Evolutionary conservation across 2,888 invertebrate species (phyloP), one percentile per base, ranked within the genome.

Genomic region (Amiota communis): DNA sequence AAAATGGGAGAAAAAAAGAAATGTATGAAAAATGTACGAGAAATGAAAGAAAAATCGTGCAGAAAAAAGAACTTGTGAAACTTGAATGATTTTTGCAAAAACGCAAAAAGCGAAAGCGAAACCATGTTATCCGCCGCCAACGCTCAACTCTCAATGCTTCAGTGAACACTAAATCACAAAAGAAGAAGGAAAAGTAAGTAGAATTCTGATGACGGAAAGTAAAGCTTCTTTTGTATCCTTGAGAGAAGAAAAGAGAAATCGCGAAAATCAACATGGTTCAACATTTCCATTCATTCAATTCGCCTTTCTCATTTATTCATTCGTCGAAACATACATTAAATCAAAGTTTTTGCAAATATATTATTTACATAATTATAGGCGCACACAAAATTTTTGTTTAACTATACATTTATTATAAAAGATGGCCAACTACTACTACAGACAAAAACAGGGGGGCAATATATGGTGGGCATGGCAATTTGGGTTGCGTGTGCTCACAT

Each of bases 321-420:
- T 59, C 20, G 20, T 36, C 36, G 36, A 36, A 59, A 11, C 59
- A 59, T 59, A n/a, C n/a, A n/a, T n/a, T n/a, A 59, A 59, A 59
- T 59, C 59, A 20, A 11, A 59, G 59, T 59, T 59, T 17, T 11
- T 4, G 13, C 17, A 67, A 68, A 68, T 68, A 68, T 23, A 68
- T 68, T 23, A 68, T 68, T 68, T 68, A n/a, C 67, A 68, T 68
- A 68, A 68, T 68, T 68, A 68, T 48, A 68, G 51, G 51, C 67
- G 67, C 11, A 4, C 8, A 8, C 23, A n/a, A 49, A 23, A 53
- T 23, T 68, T 68, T 36, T 63, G 17, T 36, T 23, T 36, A 63
- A 63, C 36, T 63, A 63, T 36, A 36, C 46, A 63, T 13, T 36
- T 63, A 13, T 17, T 20, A 8, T 1, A 63, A 10, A 11, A 46